phyloP scores from a whole-genome alignment of 1,140 invertebrate species.

The Drosophila busckii region DNA sequence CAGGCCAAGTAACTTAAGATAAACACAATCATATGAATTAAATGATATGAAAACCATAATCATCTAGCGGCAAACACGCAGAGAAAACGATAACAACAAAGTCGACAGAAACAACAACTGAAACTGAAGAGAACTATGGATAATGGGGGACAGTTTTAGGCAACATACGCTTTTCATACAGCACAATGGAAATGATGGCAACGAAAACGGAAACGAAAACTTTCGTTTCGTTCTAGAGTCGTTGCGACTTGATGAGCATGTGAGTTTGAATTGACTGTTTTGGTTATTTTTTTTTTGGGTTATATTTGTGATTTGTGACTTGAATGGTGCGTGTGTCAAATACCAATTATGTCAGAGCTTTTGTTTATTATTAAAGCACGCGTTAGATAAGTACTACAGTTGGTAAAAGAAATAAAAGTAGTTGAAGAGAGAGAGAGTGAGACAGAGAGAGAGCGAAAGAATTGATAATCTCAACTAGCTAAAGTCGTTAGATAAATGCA shows the following conservation, averaged over 20 bases:
- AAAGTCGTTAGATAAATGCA: conserved; percentile 20
- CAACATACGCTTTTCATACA: conserved; percentile 36
- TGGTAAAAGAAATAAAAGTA: conserved; percentile 13
- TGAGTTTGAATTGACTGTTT: conserved; percentile 28
- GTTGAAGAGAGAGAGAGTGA: background rate
- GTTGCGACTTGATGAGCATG: conserved; percentile 23
- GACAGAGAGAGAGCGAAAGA: conserved; percentile 14
- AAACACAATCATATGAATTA: conserved; percentile 25
- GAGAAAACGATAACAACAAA: conserved; percentile 61
- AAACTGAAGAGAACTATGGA: conserved; percentile 47
- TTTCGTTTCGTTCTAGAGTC: conserved; percentile 33
- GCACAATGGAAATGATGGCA: conserved; percentile 39
- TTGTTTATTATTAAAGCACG: too few species aligned
- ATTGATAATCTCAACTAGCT: conserved; percentile 30
- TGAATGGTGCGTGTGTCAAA: conserved; percentile 37
- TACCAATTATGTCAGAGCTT: conserved; percentile 74
- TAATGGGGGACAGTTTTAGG: conserved; percentile 23
- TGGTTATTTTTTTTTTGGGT: background rate
- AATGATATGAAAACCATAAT: conserved; percentile 39
- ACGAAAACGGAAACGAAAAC: conserved; percentile 40
- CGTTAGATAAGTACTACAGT: conserved; percentile 7
- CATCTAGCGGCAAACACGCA: conserved; percentile 58
- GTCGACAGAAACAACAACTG: conserved; percentile 66
- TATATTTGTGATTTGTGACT: conserved; percentile 3
- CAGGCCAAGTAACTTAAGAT: conserved; percentile 34